Evolutionary conservation across 2,888 invertebrate species (phyloP), one percentile per base, ranked within the genome.

Genomic region (Onthophagus sagittarius): DNA sequence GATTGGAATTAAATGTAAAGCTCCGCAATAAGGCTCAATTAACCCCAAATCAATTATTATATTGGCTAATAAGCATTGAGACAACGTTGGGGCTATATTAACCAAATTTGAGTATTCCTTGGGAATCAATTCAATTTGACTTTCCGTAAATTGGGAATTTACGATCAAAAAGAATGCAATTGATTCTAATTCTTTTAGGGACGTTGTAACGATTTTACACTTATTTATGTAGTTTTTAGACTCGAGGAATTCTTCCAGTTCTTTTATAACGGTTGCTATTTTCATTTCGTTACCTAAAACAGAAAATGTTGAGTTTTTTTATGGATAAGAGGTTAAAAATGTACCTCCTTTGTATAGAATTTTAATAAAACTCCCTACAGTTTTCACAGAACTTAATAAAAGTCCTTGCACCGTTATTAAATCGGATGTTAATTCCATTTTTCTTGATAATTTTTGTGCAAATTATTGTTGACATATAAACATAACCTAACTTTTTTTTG

Each of bases 301-400:
- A n/a, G 39, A 63, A n/a, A 63, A 33, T 73, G 9, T 23, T 15
- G 63, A 69, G n/a, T 14, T 23, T 15, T 62, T 23, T 15, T 32
- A 70, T 62, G 69, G 7, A 65, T 71, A 69, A 15, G 9, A 15
- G 31, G 69, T 39, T 15, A 15, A 33, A 4, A 39, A 73, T 64
- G 70, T 79, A 84, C 84, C 84, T 78, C 82, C 83, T 79, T 76
- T 80, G 72, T 82, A 79, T 76, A 79, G 80, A 62, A 84, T 82
- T 79, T 79, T 82, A 5, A 78, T 77, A 73, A 84, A 81, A 71
- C 80, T 79, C 6, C 82, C 83, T 15, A 76, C 77, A 7, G 75
- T 76, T 76, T 80, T 80, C 15, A 78, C 78, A 31, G 80, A 64
- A 71, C 77, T 79, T n/a, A 75, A 72, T 69, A 84, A 77, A 74